These are phyloP conservation scores for Drosophila leonis DNA, from an alignment of 2,888 invertebrate species.

Conservation along the genomic window DNA sequence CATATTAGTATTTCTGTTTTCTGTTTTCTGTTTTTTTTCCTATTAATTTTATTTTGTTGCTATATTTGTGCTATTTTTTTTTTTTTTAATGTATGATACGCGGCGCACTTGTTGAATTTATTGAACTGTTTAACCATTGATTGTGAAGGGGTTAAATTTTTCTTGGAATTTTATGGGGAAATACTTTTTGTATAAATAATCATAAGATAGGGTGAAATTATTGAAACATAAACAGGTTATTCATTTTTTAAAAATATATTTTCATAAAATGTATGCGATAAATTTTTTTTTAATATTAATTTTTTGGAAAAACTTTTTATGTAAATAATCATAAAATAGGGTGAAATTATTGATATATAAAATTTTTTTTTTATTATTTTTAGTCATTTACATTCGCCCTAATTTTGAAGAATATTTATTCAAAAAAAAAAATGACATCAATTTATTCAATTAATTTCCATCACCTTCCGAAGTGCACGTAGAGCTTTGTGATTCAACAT, in stretches of 20 bases:
- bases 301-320: not conserved
- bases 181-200: not conserved
- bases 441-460: not conserved
- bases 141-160: not conserved
- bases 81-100: not conserved
- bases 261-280: too few relatives aligned
- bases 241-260: too few relatives aligned
- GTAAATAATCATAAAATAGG: not conserved
- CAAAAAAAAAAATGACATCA: not conserved
- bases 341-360: not conserved
- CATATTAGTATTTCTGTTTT: conserved; percentile 14
- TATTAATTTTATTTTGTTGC: not conserved
- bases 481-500: conserved; percentile 5
- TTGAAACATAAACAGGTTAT: not conserved
- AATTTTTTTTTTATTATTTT: not conserved
- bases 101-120: conserved; percentile 32
- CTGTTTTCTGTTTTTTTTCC: conserved; percentile 11
- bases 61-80: too few relatives aligned
- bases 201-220: not conserved
- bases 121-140: conserved; percentile 13
- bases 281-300: too few relatives aligned
- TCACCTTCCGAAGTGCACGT: not conserved
- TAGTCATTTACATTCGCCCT: not conserved
- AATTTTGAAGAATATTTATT: not conserved
- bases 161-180: conserved; percentile 1